Evolutionary conservation across 2,113 vertebrate species (phyloP).

Genomic region (Oreotrochilus melanogaster): DNA sequence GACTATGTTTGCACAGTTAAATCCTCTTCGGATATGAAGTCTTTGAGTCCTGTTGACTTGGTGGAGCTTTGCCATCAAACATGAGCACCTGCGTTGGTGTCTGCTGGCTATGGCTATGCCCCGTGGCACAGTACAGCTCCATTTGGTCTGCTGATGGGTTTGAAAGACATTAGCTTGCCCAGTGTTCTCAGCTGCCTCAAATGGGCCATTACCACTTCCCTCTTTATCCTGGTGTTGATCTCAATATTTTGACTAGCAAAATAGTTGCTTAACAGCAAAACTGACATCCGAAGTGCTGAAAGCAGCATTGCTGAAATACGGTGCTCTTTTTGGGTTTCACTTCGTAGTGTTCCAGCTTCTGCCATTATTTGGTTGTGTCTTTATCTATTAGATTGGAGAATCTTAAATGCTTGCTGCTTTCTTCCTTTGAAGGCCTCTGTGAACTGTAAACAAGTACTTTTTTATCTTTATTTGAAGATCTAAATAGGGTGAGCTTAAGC

Average conservation of each 20-base stretch:
- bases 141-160: neutral
- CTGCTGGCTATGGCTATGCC: neutral
- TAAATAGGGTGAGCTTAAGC: neutral
- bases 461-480: neutral
- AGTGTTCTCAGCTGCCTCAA: neutral
- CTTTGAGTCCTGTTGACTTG: neutral
- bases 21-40: neutral
- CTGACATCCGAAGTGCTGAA: neutral
- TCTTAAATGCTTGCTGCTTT: neutral
- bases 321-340: neutral
- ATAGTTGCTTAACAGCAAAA: neutral
- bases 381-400: neutral
- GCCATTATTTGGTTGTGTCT: neutral
- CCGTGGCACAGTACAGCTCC: accelerated
- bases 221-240: neutral
- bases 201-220: neutral
- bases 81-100: neutral
- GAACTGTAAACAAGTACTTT: neutral
- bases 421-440: neutral
- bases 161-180: neutral
- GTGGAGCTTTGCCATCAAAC: neutral
- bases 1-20: neutral
- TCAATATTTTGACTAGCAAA: neutral
- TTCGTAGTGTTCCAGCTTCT: neutral
- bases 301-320: neutral